Evolutionary conservation across 1,140 invertebrate genomes (phyloP).

Genomic region (Panagrolaimus sp.): DNA sequence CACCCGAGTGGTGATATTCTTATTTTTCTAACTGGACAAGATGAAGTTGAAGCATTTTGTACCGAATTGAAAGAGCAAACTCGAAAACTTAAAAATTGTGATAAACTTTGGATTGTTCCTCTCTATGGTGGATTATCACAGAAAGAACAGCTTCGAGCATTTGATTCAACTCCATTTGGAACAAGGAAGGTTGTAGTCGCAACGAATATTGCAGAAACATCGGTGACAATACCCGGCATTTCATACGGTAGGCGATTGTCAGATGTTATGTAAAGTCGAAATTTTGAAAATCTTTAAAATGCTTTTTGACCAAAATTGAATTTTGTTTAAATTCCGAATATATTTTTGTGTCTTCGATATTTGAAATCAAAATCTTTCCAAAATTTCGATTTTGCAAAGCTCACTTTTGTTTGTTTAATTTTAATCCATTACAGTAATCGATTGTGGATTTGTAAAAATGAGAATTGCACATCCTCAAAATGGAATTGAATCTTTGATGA

Average conservation of each 20-base stretch:
- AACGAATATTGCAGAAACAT: slow-evolving; percentile 96
- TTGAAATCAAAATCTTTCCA: not conserved
- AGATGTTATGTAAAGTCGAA: not conserved
- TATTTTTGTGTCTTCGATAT: too few relatives aligned
- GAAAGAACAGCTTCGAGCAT: slow-evolving; percentile 76
- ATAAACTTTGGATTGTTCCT: slow-evolving; percentile 75
- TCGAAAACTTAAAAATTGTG: slow-evolving; percentile 64
- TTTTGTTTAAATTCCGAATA: too few relatives aligned
- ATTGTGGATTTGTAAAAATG: slow-evolving; percentile 93
- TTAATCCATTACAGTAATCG: slow-evolving; percentile 71
- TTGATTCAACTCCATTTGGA: slow-evolving; percentile 70
- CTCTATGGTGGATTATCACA: slow-evolving; percentile 84
- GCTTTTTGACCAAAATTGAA: slow-evolving; percentile 12
- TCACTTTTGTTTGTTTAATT: slow-evolving; percentile 11
- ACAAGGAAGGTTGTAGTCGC: slow-evolving; percentile 86
- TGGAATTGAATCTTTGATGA: slow-evolving; percentile 76
- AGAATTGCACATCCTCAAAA: slow-evolving; percentile 79
- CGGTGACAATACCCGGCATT: slow-evolving; percentile 82
- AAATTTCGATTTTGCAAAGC: slow-evolving; percentile 16
- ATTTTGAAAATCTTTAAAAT: not conserved
- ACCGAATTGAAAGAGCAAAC: slow-evolving; percentile 26
- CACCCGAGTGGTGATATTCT: slow-evolving; percentile 79
- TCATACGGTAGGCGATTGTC: slow-evolving; percentile 70
- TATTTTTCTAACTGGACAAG: slow-evolving; percentile 86
- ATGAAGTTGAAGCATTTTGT: slow-evolving; percentile 66